Percentiles rank a stretch among this genome's conserved stretches.
Evolutionary conservation across 2,797 vertebrate species (phyloP).

Genomic region (Balearica regulorum): DNA sequence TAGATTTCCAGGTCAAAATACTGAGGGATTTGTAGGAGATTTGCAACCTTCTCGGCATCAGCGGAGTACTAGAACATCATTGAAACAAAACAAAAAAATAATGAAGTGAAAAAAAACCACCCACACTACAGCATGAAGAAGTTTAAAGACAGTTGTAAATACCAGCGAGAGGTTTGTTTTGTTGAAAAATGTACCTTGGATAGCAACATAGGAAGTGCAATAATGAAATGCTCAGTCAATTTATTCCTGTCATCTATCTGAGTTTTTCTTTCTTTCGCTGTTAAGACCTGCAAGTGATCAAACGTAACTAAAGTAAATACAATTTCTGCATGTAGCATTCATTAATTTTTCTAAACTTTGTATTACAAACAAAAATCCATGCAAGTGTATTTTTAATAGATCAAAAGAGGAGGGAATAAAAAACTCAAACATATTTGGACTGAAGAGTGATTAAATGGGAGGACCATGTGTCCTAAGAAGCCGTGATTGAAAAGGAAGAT

Average conservation of each 20-base stretch:
- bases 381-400: neutral
- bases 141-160: neutral
- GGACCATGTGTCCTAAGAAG: neutral
- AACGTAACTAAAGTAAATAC: slow-evolving; percentile 19
- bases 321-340: neutral
- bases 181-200: slow-evolving; percentile 85
- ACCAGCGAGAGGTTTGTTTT: neutral
- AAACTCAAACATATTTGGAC: neutral
- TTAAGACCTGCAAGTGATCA: slow-evolving; percentile 86
- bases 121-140: neutral
- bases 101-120: neutral
- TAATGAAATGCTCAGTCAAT: slow-evolving; percentile 98
- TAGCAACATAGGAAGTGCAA: slow-evolving; percentile 96
- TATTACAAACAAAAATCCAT: neutral
- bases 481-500: neutral
- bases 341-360: neutral
- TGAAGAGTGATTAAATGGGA: neutral
- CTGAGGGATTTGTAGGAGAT: slow-evolving; percentile 96
- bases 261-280: slow-evolving; percentile 98
- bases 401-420: neutral
- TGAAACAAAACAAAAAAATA: neutral
- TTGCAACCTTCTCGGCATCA: slow-evolving; percentile 97
- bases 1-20: slow-evolving; percentile 98
- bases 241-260: slow-evolving; percentile 99
- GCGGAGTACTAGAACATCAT: slow-evolving; percentile 84